These are phyloP conservation scores for Eupithecia subfuscata DNA, from an alignment of 2,888 invertebrate species.

Conservation along the genomic window DNA sequence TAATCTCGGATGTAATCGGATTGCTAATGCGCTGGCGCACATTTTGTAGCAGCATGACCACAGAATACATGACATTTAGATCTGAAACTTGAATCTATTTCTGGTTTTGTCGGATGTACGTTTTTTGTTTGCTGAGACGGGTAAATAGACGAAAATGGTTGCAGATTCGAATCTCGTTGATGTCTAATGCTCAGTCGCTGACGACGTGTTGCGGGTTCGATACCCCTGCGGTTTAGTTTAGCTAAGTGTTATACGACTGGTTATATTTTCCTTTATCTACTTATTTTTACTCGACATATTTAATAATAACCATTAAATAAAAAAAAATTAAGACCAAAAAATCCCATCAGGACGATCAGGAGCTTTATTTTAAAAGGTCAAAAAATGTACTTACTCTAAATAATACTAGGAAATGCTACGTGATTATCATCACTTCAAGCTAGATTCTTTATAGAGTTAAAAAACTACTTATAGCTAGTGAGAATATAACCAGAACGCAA, in stretches of 20 bases:
- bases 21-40: slow-evolving; percentile 57
- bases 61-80: slow-evolving; percentile 25
- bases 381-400: neutral
- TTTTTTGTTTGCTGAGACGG: slow-evolving; percentile 26
- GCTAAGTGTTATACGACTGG: too few relatives aligned
- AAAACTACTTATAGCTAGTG: neutral
- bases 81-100: slow-evolving; percentile 38
- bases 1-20: slow-evolving; percentile 65
- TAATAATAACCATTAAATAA: too few relatives aligned
- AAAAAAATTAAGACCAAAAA: too few relatives aligned
- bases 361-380: too few relatives aligned
- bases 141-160: neutral
- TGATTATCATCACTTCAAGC: neutral
- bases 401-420: neutral
- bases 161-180: neutral
- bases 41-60: slow-evolving; percentile 47
- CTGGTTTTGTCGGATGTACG: slow-evolving; percentile 42
- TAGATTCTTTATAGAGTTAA: neutral
- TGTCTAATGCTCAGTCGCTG: neutral
- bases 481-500: neutral
- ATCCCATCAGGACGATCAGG: too few relatives aligned
- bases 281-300: too few relatives aligned
- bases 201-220: neutral
- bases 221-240: neutral
- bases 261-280: too few relatives aligned